phyloP scores from a whole-genome alignment of 2,797 vertebrate species.

The Emys orbicularis region DNA sequence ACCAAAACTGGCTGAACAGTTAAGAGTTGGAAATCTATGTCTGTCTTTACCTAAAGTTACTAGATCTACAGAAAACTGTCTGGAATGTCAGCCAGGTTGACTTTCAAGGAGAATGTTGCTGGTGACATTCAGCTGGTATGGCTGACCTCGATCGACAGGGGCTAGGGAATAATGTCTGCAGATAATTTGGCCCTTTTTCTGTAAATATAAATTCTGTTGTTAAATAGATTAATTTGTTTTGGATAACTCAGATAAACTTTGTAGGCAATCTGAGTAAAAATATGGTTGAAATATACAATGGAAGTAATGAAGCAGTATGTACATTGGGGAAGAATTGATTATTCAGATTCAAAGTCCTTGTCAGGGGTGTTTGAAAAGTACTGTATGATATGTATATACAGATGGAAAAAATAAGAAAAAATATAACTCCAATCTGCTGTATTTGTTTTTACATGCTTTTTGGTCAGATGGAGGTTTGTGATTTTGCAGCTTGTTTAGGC shows the following conservation, averaged over 20 bases:
- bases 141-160: neutral
- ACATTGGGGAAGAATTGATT: neutral
- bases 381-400: neutral
- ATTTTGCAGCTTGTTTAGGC: constrained; percentile 31
- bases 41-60: neutral
- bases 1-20: neutral
- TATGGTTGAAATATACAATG: neutral
- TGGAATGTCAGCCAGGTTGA: neutral
- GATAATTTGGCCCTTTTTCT: neutral
- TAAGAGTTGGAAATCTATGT: neutral
- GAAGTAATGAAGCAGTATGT: neutral
- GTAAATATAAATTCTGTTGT: neutral
- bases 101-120: neutral
- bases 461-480: constrained; percentile 36
- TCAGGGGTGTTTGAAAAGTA: constrained; percentile 20
- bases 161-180: neutral
- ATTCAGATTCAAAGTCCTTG: neutral
- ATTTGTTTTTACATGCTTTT: constrained; percentile 21
- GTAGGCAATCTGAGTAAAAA: neutral
- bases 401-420: neutral
- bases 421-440: constrained; percentile 12
- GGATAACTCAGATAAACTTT: neutral
- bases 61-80: neutral
- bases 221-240: neutral
- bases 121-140: neutral